Conservation (phyloP, 2,113 vertebrate species). For the Polypterus senegalus region DNA sequence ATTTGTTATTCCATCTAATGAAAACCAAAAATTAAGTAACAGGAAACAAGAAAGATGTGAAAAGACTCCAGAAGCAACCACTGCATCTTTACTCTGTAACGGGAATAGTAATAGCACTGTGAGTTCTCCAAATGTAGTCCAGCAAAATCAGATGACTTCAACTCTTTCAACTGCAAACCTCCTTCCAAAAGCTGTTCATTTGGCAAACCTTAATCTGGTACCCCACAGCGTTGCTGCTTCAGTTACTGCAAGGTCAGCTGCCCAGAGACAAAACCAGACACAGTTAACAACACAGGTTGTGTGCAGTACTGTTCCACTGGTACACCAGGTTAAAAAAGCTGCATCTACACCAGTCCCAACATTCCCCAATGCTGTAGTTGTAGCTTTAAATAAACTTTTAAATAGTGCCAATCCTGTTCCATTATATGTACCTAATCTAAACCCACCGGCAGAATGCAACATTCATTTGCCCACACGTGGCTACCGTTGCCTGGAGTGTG, state of each 20-base stretch:
- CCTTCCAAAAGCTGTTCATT: constrained; percentile 84
- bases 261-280: constrained; percentile 47
- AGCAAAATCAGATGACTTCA: constrained; percentile 31
- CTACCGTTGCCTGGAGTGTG: constrained; percentile 84
- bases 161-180: constrained; percentile 42
- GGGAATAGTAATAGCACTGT: constrained; percentile 29
- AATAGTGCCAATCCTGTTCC: constrained; percentile 80
- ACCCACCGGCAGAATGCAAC: constrained; percentile 63
- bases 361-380: constrained; percentile 45
- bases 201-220: constrained; percentile 91
- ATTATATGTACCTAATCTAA: constrained; percentile 77
- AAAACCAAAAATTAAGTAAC: constrained; percentile 31
- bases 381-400: constrained; percentile 73
- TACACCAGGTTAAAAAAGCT: constrained; percentile 80
- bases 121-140: constrained; percentile 29
- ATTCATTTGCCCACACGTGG: constrained; percentile 74
- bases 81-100: constrained; percentile 30
- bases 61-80: constrained; percentile 12
- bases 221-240: constrained; percentile 87
- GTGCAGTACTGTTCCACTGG: constrained; percentile 67
- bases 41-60: constrained; percentile 28
- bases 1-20: constrained; percentile 24
- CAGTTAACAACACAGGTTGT: constrained; percentile 51
- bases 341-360: constrained; percentile 33
- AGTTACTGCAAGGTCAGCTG: constrained; percentile 58